Base-by-base conservation (phyloP, 2,888 invertebrate genomes). In the Atherix ibis region DNA sequence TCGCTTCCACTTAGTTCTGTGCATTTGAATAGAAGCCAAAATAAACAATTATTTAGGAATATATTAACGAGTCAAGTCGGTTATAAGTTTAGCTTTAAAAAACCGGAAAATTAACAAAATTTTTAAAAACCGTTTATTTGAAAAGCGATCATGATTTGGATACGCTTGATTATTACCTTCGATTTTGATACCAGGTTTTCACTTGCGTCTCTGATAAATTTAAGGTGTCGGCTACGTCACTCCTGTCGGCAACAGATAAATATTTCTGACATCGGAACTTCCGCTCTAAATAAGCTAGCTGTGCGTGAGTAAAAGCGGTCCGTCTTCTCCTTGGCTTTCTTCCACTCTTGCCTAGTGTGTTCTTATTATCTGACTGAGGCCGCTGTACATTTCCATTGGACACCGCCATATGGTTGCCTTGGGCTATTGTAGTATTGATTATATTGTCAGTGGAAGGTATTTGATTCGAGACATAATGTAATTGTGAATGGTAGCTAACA, bases 191-290 rank as follows among this genome's bases (percentile, higher is more conserved):
- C 91, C 92, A 92, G 2, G 92, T 92, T 64, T 92, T 92, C 34
- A 92, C 89, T 55, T 92, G 92, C 0, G 91, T 92, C 63, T 92
- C 92, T 22, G 87, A 83, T 17, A 92, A 66, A 50, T 79, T 84
- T 16, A 92, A 67, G 0, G 85, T 78, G 50, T 89, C 88, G 0
- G 92, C 91, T 1, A 92, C 89, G 54, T 89, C 88, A 36, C 88
- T 87, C 25, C 92, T 67, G 54, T 92, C 92, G 1, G 89, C 88
- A 5, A 92, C 91, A 40, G 87, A 88, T 40, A 92, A 64, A 63
- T 92, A 92, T 62, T 92, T 92, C 62, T 91, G 91, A 48, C 87
- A 84, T 6, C 89, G 56, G 58, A 92, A 92, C 63, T 89, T 88
- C 46, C 89, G 66, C 62, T 92, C 91, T 45, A 92, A 64, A 58